Evolutionary conservation across 2,113 vertebrate species (phyloP).

Genomic region (Neoarius graeffei): DNA sequence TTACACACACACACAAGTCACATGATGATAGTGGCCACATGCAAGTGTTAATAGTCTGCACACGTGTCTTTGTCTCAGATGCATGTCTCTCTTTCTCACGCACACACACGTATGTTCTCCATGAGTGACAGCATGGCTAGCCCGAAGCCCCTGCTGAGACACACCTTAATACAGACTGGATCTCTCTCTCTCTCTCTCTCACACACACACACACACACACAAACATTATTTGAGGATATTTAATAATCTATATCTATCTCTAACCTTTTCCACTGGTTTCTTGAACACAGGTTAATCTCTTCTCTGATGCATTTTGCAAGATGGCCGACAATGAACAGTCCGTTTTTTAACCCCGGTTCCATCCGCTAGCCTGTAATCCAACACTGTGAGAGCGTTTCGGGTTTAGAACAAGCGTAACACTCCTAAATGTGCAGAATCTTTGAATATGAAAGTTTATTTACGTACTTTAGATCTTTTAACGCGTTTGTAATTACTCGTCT

Average conservation of each 20-base stretch:
- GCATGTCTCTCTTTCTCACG: no score
- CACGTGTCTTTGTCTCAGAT: no score
- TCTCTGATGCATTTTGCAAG: background rate
- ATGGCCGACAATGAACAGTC: background rate
- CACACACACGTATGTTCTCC: background rate
- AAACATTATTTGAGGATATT: background rate
- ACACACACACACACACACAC: constrained; percentile 19
- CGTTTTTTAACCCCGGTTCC: background rate
- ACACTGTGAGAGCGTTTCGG: background rate
- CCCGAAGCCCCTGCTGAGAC: background rate
- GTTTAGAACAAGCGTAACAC: background rate
- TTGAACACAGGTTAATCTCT: background rate
- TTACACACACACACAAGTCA: background rate
- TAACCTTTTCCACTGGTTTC: background rate
- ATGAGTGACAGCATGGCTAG: constrained; percentile 13
- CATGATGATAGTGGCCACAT: constrained; percentile 8
- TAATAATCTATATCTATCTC: background rate
- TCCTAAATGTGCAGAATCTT: background rate
- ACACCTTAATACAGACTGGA: background rate
- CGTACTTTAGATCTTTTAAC: background rate
- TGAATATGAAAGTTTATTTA: background rate
- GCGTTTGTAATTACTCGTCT: background rate
- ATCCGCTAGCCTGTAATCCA: background rate
- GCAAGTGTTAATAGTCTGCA: no score
- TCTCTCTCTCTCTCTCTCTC: background rate